Evolutionary conservation across 2,113 vertebrate genomes (phyloP).

Genomic region (Leptobrachium leishanense): DNA sequence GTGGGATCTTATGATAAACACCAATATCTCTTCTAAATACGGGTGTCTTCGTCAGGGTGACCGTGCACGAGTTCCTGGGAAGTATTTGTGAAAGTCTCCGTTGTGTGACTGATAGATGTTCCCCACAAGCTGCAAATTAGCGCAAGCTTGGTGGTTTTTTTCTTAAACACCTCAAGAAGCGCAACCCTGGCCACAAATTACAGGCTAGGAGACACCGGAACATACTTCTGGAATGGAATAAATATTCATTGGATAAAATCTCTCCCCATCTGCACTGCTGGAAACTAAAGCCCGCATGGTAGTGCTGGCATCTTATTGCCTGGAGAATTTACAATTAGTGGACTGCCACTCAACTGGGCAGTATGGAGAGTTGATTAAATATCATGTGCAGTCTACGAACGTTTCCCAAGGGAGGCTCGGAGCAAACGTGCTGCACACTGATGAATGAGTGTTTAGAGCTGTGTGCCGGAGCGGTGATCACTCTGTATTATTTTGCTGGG

Average conservation of each 20-base stretch:
- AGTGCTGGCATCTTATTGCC: background rate
- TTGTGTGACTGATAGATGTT: no score
- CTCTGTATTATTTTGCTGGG: background rate
- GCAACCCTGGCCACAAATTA: background rate
- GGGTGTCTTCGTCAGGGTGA: no score
- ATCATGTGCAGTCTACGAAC: conserved; percentile 4
- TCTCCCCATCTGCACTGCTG: conserved; percentile 6
- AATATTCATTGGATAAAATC: conserved; percentile 1
- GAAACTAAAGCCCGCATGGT: background rate
- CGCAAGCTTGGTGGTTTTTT: no score
- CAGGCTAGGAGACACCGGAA: background rate
- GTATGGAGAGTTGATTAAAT: conserved; percentile 6
- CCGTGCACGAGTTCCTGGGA: no score
- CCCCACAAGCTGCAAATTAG: no score
- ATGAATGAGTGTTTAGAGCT: conserved; percentile 6
- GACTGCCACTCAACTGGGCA: conserved; percentile 9
- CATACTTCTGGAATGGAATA: background rate
- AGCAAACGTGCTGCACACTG: conserved; percentile 2
- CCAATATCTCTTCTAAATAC: no score
- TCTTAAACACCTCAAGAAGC: background rate
- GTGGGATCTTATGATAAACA: no score
- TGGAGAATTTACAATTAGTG: conserved; percentile 2
- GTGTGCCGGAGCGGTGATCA: background rate
- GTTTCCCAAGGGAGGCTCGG: conserved; percentile 9
- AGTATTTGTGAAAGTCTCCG: no score